These are phyloP conservation scores for Hydroisotoma schaefferi DNA, from an alignment of 2,888 invertebrate species.

Conservation along the genomic window DNA sequence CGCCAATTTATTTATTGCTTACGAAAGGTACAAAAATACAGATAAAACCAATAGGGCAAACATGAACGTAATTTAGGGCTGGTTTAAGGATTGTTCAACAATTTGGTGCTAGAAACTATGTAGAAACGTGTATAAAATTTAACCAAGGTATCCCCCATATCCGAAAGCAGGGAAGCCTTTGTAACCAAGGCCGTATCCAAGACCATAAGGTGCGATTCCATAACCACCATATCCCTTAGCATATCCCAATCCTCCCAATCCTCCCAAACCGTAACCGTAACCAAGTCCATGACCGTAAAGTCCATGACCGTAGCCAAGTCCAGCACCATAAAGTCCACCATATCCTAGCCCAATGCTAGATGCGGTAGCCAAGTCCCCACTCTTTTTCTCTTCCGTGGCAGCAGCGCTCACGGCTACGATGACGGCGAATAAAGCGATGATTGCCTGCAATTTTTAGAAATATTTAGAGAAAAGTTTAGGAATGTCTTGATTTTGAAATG, in stretches of 20 bases:
- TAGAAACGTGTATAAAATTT: too few relatives aligned
- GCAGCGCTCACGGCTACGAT: background rate
- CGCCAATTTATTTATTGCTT: too few relatives aligned
- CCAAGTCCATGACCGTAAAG: background rate
- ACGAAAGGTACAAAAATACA: too few relatives aligned
- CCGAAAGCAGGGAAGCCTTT: background rate
- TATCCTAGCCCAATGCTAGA: conserved; percentile 6
- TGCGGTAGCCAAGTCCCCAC: conserved; percentile 2
- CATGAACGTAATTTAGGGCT: too few relatives aligned
- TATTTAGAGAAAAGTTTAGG: background rate
- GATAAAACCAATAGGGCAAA: too few relatives aligned
- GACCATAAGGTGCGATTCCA: background rate
- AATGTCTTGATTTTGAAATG: background rate
- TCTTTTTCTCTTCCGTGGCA: background rate
- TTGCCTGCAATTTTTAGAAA: background rate
- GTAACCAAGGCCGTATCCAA: background rate
- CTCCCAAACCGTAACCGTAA: background rate
- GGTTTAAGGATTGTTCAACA: too few relatives aligned
- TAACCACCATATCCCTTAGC: conserved; percentile 9
- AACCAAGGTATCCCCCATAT: too few relatives aligned
- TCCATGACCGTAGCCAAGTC: conserved; percentile 1
- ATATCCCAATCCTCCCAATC: conserved; percentile 6
- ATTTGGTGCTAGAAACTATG: too few relatives aligned
- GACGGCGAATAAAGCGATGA: background rate
- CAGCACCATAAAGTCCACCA: conserved; percentile 1